Conservation (phyloP, 2,797 vertebrate genomes). For the Parauchenoglanis punctatus region DNA sequence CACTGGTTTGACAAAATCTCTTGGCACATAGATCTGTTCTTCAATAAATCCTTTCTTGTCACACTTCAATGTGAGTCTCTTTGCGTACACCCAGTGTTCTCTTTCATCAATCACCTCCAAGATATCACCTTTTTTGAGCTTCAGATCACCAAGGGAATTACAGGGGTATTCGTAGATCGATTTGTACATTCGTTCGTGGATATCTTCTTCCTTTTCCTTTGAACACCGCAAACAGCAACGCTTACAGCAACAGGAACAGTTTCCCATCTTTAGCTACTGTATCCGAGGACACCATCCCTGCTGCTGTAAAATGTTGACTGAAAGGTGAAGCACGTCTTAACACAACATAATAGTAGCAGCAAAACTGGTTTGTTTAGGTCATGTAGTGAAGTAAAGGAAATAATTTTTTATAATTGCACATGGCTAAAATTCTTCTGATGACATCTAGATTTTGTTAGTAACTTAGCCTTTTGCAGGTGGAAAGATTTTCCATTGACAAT, state of each 20-base stretch:
- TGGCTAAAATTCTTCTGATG: slow-evolving; percentile 28
- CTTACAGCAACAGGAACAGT: slow-evolving; percentile 20
- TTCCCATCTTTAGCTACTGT: slow-evolving; percentile 45
- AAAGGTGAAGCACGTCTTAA: background rate
- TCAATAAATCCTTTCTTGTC: background rate
- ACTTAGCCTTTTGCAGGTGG: too few species aligned
- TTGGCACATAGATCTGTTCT: slow-evolving; percentile 57
- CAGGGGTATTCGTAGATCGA: slow-evolving; percentile 44
- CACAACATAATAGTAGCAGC: background rate
- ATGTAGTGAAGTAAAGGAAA: background rate
- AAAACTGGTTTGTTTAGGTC: slow-evolving; percentile 42
- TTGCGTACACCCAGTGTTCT: slow-evolving; percentile 56
- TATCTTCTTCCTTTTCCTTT: background rate
- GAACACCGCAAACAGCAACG: slow-evolving; percentile 3
- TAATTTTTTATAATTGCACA: background rate
- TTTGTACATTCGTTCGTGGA: background rate
- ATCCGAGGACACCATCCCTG: slow-evolving; percentile 9
- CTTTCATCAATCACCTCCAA: slow-evolving; percentile 54
- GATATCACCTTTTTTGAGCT: slow-evolving; percentile 56
- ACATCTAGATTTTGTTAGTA: background rate
- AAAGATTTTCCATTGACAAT: background rate
- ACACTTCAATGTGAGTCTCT: slow-evolving; percentile 12
- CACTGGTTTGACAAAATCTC: slow-evolving; percentile 52
- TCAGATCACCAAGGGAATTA: slow-evolving; percentile 41
- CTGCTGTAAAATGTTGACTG: background rate